Evolutionary conservation across 2,888 invertebrate genomes (phyloP).

Genomic region (Ornithoptera alexandrae): DNA sequence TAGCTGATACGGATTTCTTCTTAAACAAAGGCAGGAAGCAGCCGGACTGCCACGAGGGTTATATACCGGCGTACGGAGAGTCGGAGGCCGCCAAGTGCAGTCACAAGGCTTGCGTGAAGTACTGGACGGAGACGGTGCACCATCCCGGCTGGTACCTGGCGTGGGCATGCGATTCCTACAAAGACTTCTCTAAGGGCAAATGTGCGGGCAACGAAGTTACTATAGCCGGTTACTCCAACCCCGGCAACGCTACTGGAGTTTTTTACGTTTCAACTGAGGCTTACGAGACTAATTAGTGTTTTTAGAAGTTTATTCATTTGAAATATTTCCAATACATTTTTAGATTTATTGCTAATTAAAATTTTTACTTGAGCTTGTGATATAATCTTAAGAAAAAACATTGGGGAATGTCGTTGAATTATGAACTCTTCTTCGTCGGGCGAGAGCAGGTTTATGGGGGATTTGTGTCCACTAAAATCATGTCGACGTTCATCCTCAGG

Average conservation of each 20-base stretch:
- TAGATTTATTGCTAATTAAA: no score
- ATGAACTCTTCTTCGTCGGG: no score
- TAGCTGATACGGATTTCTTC: constrained; percentile 81
- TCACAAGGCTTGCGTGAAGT: constrained; percentile 65
- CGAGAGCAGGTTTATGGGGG: no score
- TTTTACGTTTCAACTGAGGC: constrained; percentile 65
- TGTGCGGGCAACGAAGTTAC: constrained; percentile 63
- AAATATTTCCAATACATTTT: neutral
- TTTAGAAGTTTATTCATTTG: neutral
- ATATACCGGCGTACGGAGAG: constrained; percentile 60
- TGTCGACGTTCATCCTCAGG: no score
- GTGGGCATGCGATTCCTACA: constrained; percentile 62
- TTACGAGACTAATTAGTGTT: constrained; percentile 41
- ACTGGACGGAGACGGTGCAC: constrained; percentile 59
- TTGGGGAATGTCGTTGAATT: no score
- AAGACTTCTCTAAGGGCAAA: constrained; percentile 53
- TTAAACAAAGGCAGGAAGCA: constrained; percentile 78
- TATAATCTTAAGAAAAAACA: no score
- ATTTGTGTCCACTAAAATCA: no score
- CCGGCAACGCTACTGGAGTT: constrained; percentile 67
- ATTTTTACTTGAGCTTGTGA: no score
- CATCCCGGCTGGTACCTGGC: constrained; percentile 56
- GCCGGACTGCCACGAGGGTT: constrained; percentile 70
- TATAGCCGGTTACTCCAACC: constrained; percentile 66
- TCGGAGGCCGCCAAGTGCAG: constrained; percentile 68